Evolutionary conservation across 2,797 vertebrate genomes (phyloP).

Genomic region (Melanotaenia parkinsoni): DNA sequence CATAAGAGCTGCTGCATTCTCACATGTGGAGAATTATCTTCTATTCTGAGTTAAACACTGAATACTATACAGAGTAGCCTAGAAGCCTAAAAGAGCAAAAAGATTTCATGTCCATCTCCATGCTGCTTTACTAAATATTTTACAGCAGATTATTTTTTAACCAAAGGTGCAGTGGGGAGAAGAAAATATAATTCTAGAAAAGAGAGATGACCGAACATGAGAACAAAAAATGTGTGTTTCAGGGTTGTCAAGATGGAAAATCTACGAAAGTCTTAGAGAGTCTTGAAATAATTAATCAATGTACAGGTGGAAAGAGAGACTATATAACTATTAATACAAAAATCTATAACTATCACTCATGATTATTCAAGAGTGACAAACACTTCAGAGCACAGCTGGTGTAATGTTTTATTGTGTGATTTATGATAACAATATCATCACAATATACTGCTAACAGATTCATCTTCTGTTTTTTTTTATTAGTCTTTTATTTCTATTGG

Average conservation of each 20-base stretch:
- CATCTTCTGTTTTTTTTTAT: neutral
- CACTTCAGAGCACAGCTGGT: neutral
- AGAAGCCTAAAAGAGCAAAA: conserved; percentile 50
- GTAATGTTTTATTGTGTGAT: neutral
- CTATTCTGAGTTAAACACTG: neutral
- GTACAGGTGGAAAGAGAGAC: neutral
- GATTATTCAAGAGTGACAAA: neutral
- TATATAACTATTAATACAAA: neutral
- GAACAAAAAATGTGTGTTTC: neutral
- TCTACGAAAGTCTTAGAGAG: neutral
- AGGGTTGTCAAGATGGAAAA: neutral
- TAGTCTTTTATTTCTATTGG: too few relatives aligned
- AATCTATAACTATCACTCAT: neutral
- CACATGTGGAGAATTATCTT: neutral
- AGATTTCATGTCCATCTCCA: conserved; percentile 42
- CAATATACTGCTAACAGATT: neutral
- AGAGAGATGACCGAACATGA: neutral
- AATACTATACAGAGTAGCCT: neutral
- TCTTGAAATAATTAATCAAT: neutral
- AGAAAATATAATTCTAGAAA: neutral
- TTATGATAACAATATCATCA: neutral
- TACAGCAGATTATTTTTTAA: conserved; percentile 31
- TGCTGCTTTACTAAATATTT: conserved; percentile 62
- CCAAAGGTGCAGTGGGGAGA: conserved; percentile 15
- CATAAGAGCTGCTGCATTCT: neutral